Conservation (phyloP, 2,113 vertebrate genomes). For the Limanda limanda region DNA sequence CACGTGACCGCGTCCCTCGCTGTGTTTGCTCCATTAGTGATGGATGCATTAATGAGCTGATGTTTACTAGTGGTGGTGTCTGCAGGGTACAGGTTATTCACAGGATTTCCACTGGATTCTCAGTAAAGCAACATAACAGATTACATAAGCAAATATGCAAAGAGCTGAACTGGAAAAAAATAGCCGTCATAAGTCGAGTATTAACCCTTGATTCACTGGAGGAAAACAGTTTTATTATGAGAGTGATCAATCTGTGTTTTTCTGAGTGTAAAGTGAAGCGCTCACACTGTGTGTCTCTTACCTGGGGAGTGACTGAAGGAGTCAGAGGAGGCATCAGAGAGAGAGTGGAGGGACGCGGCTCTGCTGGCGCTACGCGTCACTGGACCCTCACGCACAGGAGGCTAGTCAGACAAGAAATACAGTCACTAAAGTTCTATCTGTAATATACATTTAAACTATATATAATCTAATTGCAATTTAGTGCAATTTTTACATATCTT, state of each 20-base stretch:
- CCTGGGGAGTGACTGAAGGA: slow-evolving; percentile 87
- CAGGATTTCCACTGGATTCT: slow-evolving; percentile 43
- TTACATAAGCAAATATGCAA: slow-evolving; percentile 23
- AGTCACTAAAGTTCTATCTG: background rate
- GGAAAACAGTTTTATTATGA: background rate
- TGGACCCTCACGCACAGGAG: slow-evolving; percentile 83
- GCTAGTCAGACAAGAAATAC: slow-evolving; percentile 78
- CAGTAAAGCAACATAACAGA: slow-evolving; percentile 42
- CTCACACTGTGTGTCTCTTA: slow-evolving; percentile 56
- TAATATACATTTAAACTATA: background rate
- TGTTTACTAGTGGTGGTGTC: slow-evolving; percentile 58
- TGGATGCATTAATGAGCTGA: slow-evolving; percentile 54
- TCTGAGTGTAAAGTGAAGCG: background rate
- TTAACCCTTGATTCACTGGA: background rate
- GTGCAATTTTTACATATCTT: too few relatives aligned
- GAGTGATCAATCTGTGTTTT: background rate
- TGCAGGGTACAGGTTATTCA: slow-evolving; percentile 31
- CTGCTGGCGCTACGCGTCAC: slow-evolving; percentile 71
- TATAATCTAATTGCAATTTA: background rate
- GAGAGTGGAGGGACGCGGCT: slow-evolving; percentile 82
- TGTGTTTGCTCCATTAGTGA: slow-evolving; percentile 51
- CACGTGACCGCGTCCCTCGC: slow-evolving; percentile 34
- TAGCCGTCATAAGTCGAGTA: background rate
- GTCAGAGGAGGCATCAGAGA: slow-evolving; percentile 86
- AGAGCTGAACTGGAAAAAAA: slow-evolving; percentile 8